phyloP scores from a whole-genome alignment of 1,140 invertebrate species.

The Euwallacea fornicatus region DNA sequence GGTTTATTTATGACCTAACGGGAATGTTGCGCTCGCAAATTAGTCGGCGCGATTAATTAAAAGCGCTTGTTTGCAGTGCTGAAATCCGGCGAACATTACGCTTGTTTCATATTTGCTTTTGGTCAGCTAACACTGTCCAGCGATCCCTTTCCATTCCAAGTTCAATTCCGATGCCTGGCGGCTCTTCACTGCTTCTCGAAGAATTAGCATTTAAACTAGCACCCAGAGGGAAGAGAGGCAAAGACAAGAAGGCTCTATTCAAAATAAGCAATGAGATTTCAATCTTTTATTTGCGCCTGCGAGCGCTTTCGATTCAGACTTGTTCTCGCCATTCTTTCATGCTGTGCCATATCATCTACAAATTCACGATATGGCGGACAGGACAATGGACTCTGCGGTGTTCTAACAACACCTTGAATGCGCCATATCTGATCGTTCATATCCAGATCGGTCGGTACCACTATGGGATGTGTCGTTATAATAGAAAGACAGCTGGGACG shows the following conservation, averaged over 20 bases:
- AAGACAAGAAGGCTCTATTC: constrained; percentile 21
- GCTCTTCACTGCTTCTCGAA: background rate
- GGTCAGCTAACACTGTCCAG: no score
- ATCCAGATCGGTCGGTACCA: constrained; percentile 23
- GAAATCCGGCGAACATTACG: background rate
- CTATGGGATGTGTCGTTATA: constrained; percentile 26
- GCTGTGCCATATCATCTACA: constrained; percentile 33
- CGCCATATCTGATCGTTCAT: constrained; percentile 42
- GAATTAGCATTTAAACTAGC: constrained; percentile 25
- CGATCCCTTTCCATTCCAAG: no score
- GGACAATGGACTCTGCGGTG: constrained; percentile 44
- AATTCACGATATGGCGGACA: constrained; percentile 40
- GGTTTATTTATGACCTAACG: constrained; percentile 21
- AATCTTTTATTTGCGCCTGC: constrained; percentile 35
- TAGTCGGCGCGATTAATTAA: constrained; percentile 12
- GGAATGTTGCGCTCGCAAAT: constrained; percentile 3
- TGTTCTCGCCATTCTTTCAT: constrained; percentile 36
- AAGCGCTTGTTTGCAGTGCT: constrained; percentile 2
- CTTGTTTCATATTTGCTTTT: no score
- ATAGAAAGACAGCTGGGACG: background rate
- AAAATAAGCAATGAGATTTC: constrained; percentile 34
- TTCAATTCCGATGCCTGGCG: no score
- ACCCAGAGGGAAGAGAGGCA: constrained; percentile 3
- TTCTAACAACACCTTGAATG: constrained; percentile 43
- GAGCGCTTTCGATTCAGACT: constrained; percentile 29